phyloP scores from a whole-genome alignment of 2,888 invertebrate genomes.

The Caenorhabditis virilis region DNA sequence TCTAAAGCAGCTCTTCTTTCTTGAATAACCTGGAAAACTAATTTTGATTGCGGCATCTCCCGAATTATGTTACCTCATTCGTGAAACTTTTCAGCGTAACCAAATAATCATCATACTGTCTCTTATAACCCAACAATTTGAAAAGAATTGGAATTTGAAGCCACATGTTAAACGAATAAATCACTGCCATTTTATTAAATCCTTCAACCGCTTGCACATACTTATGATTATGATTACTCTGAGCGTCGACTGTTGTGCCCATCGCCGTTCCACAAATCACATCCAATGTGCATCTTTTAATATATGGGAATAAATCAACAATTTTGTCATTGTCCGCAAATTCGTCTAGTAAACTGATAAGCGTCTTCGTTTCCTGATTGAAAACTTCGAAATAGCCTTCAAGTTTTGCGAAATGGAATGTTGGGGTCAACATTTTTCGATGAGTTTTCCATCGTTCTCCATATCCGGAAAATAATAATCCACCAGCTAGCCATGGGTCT shows the following conservation, averaged over 20 bases:
- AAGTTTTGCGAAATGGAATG: constrained; percentile 73
- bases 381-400: constrained; percentile 66
- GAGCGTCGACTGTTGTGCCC: constrained; percentile 57
- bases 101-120: constrained; percentile 18
- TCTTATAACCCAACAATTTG: constrained; percentile 23
- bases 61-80: neutral
- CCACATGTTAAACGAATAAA: constrained; percentile 27
- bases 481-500: constrained; percentile 71
- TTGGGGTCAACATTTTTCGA: constrained; percentile 72
- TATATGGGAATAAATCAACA: constrained; percentile 71
- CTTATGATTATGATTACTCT: constrained; percentile 46
- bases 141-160: constrained; percentile 20
- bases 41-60: too few relatives aligned
- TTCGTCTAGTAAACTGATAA: constrained; percentile 68
- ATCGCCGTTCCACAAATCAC: constrained; percentile 67
- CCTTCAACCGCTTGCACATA: constrained; percentile 57
- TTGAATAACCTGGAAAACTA: too few relatives aligned
- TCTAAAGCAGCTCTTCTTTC: constrained; percentile 16
- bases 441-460: constrained; percentile 70
- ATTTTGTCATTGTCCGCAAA: constrained; percentile 55
- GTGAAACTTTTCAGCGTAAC: constrained; percentile 21
- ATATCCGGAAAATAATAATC: constrained; percentile 68
- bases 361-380: constrained; percentile 47
- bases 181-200: constrained; percentile 45
- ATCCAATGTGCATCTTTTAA: constrained; percentile 72